Conservation (phyloP, 1,140 invertebrate species). For the Lepidurus couesii region DNA sequence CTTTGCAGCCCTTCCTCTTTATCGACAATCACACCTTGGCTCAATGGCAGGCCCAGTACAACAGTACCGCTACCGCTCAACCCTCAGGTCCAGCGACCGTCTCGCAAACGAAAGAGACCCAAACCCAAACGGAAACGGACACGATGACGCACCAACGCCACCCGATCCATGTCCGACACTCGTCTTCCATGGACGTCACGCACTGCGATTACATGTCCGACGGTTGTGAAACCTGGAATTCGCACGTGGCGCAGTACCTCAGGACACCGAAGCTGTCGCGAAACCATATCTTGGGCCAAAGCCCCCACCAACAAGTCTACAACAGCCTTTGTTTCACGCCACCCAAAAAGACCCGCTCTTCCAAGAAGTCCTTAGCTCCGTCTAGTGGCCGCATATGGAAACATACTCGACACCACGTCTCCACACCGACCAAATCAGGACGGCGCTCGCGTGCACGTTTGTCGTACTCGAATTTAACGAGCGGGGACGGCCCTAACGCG, state of each 20-base stretch:
- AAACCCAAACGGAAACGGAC: neutral
- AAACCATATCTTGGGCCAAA: neutral
- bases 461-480: neutral
- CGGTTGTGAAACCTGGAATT: slow-evolving; percentile 33
- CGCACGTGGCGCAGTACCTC: slow-evolving; percentile 26
- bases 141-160: neutral
- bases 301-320: neutral
- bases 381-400: slow-evolving; percentile 30
- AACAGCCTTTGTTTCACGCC: slow-evolving; percentile 18
- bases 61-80: neutral
- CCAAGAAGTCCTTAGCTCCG: neutral
- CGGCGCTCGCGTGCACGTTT: slow-evolving; percentile 12
- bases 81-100: neutral
- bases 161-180: neutral
- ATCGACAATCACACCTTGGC: slow-evolving; percentile 1
- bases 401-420: slow-evolving; percentile 27
- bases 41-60: slow-evolving; percentile 14
- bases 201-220: slow-evolving; percentile 30
- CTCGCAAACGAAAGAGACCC: neutral
- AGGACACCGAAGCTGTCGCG: neutral
- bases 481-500: neutral
- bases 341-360: neutral
- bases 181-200: neutral
- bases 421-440: slow-evolving; percentile 28
- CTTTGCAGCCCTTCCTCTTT: neutral